phyloP scores from a whole-genome alignment of 2,888 invertebrate species.

The Drosophila paucipuncta region DNA sequence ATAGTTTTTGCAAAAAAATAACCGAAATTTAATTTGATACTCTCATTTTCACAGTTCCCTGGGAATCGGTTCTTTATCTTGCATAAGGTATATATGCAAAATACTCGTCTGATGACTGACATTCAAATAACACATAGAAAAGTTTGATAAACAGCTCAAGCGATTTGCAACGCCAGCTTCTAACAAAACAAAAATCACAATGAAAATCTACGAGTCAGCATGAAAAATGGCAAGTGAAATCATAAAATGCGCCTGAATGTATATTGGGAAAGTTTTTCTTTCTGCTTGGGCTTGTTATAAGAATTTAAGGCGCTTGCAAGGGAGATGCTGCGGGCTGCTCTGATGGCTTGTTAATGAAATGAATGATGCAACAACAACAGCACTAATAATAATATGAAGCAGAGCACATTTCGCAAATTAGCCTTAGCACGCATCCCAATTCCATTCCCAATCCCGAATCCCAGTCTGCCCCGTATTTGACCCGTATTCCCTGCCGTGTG shows the following conservation, averaged over 20 bases:
- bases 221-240: conserved; percentile 35
- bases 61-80: too few species aligned
- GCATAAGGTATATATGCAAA: conserved; percentile 5
- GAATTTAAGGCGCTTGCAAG: conserved; percentile 33
- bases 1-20: not conserved
- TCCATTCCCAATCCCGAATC: conserved; percentile 1
- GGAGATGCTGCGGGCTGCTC: conserved; percentile 5
- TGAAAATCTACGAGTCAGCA: conserved; percentile 24
- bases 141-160: conserved; percentile 45
- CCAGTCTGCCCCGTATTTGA: conserved; percentile 15
- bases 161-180: conserved; percentile 37
- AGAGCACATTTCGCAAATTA: conserved; percentile 64
- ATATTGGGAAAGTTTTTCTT: conserved; percentile 69
- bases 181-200: conserved; percentile 33
- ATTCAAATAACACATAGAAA: conserved; percentile 8
- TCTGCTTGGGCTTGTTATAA: conserved; percentile 21
- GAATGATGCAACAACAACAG: conserved; percentile 41
- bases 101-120: not conserved
- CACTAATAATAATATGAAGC: conserved; percentile 15
- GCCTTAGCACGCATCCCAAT: conserved; percentile 46
- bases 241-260: conserved; percentile 55
- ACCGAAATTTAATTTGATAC: not conserved
- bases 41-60: not conserved
- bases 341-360: conserved; percentile 58
- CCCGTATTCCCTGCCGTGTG: conserved; percentile 15